Evolutionary conservation across 2,888 invertebrate species (phyloP), one percentile per base, ranked within the genome.

Genomic region (Lasius platythorax): DNA sequence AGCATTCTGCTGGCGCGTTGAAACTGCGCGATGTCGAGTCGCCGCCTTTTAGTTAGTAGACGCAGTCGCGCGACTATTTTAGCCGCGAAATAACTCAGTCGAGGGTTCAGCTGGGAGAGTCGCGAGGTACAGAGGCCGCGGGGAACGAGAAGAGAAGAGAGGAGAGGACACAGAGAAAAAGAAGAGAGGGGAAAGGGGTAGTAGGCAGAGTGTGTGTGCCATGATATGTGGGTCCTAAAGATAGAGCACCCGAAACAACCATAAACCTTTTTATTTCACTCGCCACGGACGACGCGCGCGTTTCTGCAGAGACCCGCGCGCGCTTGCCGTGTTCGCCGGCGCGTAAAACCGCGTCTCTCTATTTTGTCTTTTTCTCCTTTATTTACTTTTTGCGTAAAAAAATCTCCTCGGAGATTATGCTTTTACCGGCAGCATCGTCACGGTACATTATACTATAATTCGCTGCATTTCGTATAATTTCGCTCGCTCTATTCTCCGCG

Each of bases 11-110:
- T 83, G 82, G 73, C 85, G 85, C 79, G 84, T 83, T 53, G 88
- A 89, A 91, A 88, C 84, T 82, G 73, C 85, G 87, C 86, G 72
- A 85, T 72, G 75, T 70, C 84, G 86, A 87, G 72, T 83, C 75
- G 75, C 81, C 74, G 83, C 75, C 89, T 91, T 84, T 87, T 86
- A 84, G 87, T 89, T 86, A 87, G 87, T 86, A 91, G 91, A 87
- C 91, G 87, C 91, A 91, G 92, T 93, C 91, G 53, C 53, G 53
- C 53, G 93, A 93, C 94, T 94, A 94, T 94, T 94, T 93, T 94
- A 93, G 93, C 93, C 93, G 92, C 93, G 93, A 94, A 94, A 94
- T 94, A 93, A 94, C 93, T 94, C 93, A 93, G 93, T 88, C 90
- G 89, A 90, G 88, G 86, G 90, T 88, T 90, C 85, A 86, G 87